These are phyloP conservation scores for Folsomia candida DNA, from an alignment of 2,888 invertebrate species.

Conservation along the genomic window DNA sequence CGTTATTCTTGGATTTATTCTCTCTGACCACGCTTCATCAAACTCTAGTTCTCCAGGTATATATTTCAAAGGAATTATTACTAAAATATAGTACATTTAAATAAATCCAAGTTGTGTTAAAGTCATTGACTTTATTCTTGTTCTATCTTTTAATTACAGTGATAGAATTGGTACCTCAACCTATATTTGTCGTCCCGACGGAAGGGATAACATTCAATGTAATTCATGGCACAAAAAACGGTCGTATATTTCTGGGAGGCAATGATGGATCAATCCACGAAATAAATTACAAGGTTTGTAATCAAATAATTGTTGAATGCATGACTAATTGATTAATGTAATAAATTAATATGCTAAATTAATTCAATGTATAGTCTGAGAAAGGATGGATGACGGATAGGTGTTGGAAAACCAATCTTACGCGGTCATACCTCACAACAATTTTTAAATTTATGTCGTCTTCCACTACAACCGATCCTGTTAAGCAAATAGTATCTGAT, in stretches of 20 bases:
- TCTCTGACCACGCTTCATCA: constrained; percentile 25
- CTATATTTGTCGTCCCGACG: constrained; percentile 87
- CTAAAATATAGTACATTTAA: constrained; percentile 5
- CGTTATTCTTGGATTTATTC: constrained; percentile 74
- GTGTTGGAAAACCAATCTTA: constrained; percentile 88
- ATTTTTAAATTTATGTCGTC: constrained; percentile 36
- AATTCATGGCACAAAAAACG: constrained; percentile 75
- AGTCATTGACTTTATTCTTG: background rate
- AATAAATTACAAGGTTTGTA: constrained; percentile 79
- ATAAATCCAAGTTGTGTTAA: too few species aligned
- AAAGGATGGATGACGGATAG: constrained; percentile 90
- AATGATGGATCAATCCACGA: constrained; percentile 94
- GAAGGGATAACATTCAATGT: constrained; percentile 82
- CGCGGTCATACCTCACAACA: constrained; percentile 40
- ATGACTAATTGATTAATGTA: background rate
- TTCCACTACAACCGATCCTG: constrained; percentile 63
- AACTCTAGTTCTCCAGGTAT: constrained; percentile 22
- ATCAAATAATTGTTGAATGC: background rate
- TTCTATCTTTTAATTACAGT: constrained; percentile 54
- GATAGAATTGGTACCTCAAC: constrained; percentile 88
- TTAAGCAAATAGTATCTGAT: constrained; percentile 84
- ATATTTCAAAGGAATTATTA: too few species aligned
- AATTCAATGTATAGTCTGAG: constrained; percentile 51
- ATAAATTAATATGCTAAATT: background rate
- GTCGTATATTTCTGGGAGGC: constrained; percentile 91